Evolutionary conservation across 2,113 vertebrate genomes (phyloP), one percentile per base, ranked within the genome.

Genomic region (Mustela lutreola): DNA sequence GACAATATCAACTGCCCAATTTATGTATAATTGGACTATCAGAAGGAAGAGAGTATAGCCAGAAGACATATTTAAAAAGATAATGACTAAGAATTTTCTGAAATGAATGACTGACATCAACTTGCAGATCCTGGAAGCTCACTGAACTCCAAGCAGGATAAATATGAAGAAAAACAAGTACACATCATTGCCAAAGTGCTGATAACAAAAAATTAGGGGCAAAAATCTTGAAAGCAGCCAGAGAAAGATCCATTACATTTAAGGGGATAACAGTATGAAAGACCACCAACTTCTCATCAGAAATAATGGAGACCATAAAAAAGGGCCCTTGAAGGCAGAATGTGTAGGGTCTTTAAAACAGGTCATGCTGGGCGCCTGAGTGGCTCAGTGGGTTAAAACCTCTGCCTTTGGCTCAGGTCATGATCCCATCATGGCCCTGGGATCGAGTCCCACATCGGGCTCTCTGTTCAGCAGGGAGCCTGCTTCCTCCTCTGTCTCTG

Each of bases 61-160:
- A 94, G 56, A 88, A 82, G 56, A 94, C 50, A n/a, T 76, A 65
- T 33, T 22, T 88, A 33, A 91, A 87, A 39, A 65, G 53, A 48
- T 9, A 73, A 53, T 42, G n/a, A 39, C 53, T 81, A 82, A 56
- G 31, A 33, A 78, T 87, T 86, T 71, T 86, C 45, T 45, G 60
- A 63, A 60, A 75, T 63, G 48, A 48, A 67, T 80, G 19, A 92
- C 60, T 53, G 45, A 9, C 36, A 42, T 80, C 56, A 50, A n/a
- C 3, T 19, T 53, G 22, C 3, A 58, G n/a, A 58, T 75, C n/a
- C 14, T 75, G 53, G 31, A 53, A 73, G 53, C 45, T 26, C 31
- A 70, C 4, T 89, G 26, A 73, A 78, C 24, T 1, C 58, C 53
- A 71, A n/a, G 24, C 31, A 89, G 26, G 31, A 31, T 80, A 79